Evolutionary conservation across 2,797 vertebrate genomes (phyloP), one percentile per base, ranked within the genome.

Genomic region (Pelochelys cantorii): DNA sequence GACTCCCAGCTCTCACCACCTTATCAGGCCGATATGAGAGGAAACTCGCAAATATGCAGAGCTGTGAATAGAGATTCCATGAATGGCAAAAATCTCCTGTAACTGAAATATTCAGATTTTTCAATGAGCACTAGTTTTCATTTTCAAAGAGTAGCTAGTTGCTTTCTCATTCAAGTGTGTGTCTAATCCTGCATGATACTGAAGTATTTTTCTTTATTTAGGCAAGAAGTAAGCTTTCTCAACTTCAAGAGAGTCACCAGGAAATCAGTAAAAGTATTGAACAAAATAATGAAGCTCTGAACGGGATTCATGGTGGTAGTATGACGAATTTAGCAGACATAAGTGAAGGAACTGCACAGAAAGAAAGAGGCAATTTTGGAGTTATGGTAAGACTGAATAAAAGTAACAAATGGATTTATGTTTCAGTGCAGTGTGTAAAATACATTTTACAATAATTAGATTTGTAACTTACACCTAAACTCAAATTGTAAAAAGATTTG

Each of bases 201-300:
- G 12, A 93, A 90, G 37, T 8, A 0, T 87, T 89, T 92, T 60
- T 92, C 20, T 29, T 75, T 71, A 42, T 27, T 2, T 93, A 99
- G 99, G 99, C 99, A 7, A 98, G 98, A 91, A 98, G 97, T 95
- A 99, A 99, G 88, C 98, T 99, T 54, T 99, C 98, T 8, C 99
- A 99, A 91, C 98, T 99, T 90, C 99, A 99, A 7, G 99, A 99
- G 94, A 99, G 98, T 95, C 99, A 98, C 74, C 98, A 99, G 90
- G 99, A 99, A 88, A 98, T 99, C 93, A 98, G 95, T 79, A 98
- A 98, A 95, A 98, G 97, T 96, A 98, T 99, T 2, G 99, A 99
- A 84, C 98, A 99, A 91, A 99, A 98, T 79, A 99, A 98, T 65
- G 98, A 98, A 95, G 98, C 97, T 22, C 97, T 99, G 54, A 99